phyloP scores from a whole-genome alignment of 2,888 invertebrate species.

The Lysandra bellargus region DNA sequence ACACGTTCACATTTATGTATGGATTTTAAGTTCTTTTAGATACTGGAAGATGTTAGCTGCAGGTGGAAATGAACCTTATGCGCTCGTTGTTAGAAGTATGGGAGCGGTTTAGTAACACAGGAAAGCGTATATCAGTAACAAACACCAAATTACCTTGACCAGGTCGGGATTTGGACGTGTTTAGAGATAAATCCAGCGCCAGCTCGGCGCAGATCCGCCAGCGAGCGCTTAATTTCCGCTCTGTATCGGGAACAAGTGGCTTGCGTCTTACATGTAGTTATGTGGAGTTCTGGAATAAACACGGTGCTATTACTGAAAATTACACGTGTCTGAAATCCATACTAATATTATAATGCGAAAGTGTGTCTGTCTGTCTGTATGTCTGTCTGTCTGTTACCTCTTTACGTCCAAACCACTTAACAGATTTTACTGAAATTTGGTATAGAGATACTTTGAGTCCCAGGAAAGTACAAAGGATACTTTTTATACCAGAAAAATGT shows the following conservation, averaged over 20 bases:
- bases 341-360: too few species aligned
- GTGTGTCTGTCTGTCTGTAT: too few species aligned
- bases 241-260: slow-evolving; percentile 66
- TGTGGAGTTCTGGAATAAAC: not conserved
- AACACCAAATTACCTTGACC: slow-evolving; percentile 37
- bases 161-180: slow-evolving; percentile 39
- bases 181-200: slow-evolving; percentile 58
- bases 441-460: too few species aligned
- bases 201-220: slow-evolving; percentile 55
- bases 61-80: not conserved
- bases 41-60: not conserved
- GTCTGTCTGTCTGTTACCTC: too few species aligned
- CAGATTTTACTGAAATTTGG: too few species aligned
- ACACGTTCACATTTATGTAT: too few species aligned
- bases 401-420: too few species aligned
- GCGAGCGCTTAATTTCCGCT: slow-evolving; percentile 76
- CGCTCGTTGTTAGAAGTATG: not conserved
- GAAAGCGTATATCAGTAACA: not conserved
- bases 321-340: too few species aligned
- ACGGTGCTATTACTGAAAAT: not conserved
- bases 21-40: too few species aligned
- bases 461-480: too few species aligned
- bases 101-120: not conserved
- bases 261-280: slow-evolving; percentile 59
- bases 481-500: too few species aligned